Evolutionary conservation across 2,113 vertebrate genomes (phyloP), one percentile per base, ranked within the genome.

Genomic region (Atherinomorus stipes): DNA sequence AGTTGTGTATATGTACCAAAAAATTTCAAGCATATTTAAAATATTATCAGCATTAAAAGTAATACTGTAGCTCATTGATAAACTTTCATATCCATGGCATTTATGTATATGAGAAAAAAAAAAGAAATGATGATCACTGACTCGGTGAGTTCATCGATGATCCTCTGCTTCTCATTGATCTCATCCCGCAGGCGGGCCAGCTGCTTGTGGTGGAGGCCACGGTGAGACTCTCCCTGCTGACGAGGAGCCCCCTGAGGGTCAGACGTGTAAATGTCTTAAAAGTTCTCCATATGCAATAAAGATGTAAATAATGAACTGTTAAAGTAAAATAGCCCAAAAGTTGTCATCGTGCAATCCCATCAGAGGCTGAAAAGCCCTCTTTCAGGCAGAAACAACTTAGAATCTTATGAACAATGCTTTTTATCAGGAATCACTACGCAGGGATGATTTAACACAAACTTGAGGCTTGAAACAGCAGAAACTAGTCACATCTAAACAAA

Each of bases 151-250:
- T 97, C 96, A 15, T 97, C 96, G 2, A 98, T 96, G 78, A 94
- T 91, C 84, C 96, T 95, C 88, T 97, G 96, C 78, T 98, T 98
- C 90, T 97, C 95, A 0, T 97, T 96, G 90, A 98, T 97, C 91
- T 98, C 96, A 8, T 98, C 96, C 18, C 96, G 93, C 72, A 98
- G 94, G 50, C 94, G 95, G 54, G 95, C 94, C 84, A 97, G 91
- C 89, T 97, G 96, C 88, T 94, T 92, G 85, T 96, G 95, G 74
- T 96, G 95, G 74, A 95, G 90, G 65, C 96, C 95, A 0, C 93
- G 94, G 78, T 96, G 94, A 52, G 81, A 94, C 62, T 96, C 95
- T 62, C 91, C 91, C 84, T 95, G 94, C 78, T 94, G 87, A 71
- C 94, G 94, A 73, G 88, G 28, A 9, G 86, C 72, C 90, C 93